Percentiles rank a stretch among this genome's conserved stretches.
These are phyloP conservation scores for Zhuqinia jingwanae DNA, from an alignment of 2,888 invertebrate species.

Conservation along the genomic window DNA sequence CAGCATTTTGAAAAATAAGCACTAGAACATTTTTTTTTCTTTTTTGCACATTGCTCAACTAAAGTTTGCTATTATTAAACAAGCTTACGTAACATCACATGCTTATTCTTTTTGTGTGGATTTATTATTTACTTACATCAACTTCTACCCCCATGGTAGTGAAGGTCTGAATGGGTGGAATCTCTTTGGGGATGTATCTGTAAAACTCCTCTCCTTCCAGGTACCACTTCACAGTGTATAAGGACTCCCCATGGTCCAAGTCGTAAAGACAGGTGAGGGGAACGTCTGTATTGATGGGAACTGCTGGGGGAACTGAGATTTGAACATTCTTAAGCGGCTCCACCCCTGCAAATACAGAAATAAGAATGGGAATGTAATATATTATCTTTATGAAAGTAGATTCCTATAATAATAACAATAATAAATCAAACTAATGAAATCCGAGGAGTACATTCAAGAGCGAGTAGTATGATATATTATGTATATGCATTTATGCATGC, in stretches of 20 bases:
- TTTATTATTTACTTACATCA: conserved; percentile 83
- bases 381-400: neutral
- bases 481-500: too few species aligned
- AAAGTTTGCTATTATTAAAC: too few species aligned
- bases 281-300: conserved; percentile 86
- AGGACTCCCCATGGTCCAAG: conserved; percentile 85
- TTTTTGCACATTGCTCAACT: too few species aligned
- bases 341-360: conserved; percentile 74
- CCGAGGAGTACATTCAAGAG: neutral
- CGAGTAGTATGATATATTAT: neutral
- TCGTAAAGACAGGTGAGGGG: conserved; percentile 89
- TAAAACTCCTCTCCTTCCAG: conserved; percentile 89
- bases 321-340: conserved; percentile 85
- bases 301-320: conserved; percentile 87
- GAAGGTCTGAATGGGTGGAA: conserved; percentile 88
- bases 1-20: too few species aligned
- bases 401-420: neutral
- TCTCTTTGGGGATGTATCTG: conserved; percentile 89
- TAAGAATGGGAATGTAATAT: neutral
- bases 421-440: conserved; percentile 5
- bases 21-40: too few species aligned
- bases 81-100: too few species aligned
- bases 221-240: conserved; percentile 93
- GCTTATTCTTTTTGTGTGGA: too few species aligned
- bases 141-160: conserved; percentile 88